Base-by-base conservation (phyloP, 2,797 vertebrate species). In the Oreochromis grahami region DNA sequence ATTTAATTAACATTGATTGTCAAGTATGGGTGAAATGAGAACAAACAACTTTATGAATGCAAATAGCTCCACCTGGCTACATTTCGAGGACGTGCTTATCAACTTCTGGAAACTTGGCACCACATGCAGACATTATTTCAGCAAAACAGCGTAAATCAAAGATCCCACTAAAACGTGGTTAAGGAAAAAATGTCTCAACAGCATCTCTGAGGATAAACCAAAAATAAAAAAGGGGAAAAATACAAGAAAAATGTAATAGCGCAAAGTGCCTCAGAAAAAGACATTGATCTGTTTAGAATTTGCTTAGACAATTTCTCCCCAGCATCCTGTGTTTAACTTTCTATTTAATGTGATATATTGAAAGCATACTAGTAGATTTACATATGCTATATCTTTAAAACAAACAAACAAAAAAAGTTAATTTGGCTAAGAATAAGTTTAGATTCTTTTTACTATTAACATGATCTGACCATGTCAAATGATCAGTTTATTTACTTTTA, bases 91-190 rank as follows among this genome's bases (percentile, higher is more conserved):
- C 7, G 11, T 43, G 41, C 60, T 65, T 50, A 50, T 84, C 34
- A 86, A 76, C 24, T 52, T 19, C 65, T 84, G 81, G 88, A 89
- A 89, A 90, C 45, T 43, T 86, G 86, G 63, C 83, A 80, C 29
- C 43, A n/a, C 11, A 8, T 45, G 6, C 26, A 74, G 80, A 83
- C 34, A 76, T 84, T 83, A 80, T 86, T 83, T 80, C 72, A 76
- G 24, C 70, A 82, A 77, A 82, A 76, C 58, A 78, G 14, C 24
- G 78, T 68, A 58, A 79, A 81, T 79, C 24, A 79, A 80, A 76
- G 38, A 52, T 80, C 43, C 17, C 13, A 43, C 12, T 77, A 48
- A 29, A 77, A 79, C 17, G 63, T 29, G 77, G 76, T 58, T 84
- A 10, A 29, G 32, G 10, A 53, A 77, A 77, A 82, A 86, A 52